A percentile compares a stretch with the other conserved stretches of the same genome.
These are phyloP conservation scores for Amniataba percoides DNA, from an alignment of 2,797 vertebrate genomes.

Conservation along the genomic window DNA sequence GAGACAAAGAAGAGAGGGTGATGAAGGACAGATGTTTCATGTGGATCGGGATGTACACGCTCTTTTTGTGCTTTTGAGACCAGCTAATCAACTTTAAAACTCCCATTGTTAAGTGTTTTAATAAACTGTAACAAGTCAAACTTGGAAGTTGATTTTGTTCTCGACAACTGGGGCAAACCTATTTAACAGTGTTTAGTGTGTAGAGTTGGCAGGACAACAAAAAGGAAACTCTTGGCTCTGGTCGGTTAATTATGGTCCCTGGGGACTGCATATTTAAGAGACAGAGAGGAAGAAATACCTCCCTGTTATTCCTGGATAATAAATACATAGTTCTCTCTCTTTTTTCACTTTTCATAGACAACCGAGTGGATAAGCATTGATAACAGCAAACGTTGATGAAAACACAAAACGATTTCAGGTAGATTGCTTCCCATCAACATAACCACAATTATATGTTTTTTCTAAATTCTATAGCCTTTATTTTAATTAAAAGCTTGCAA, in stretches of 20 bases:
- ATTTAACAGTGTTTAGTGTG: constrained; percentile 30
- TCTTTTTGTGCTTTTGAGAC: background rate
- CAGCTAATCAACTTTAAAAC: background rate
- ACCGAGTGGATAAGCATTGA: no score
- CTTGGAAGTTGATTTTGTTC: background rate
- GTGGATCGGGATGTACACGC: background rate
- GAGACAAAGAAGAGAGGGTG: background rate
- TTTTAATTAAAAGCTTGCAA: background rate
- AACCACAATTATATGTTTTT: no score
- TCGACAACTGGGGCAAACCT: background rate
- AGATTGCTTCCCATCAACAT: background rate
- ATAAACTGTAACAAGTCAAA: background rate
- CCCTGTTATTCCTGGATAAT: background rate
- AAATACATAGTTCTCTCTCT: background rate
- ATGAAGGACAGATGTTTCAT: background rate
- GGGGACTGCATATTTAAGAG: background rate
- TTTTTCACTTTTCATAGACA: no score
- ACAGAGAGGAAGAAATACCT: background rate
- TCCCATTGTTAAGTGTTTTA: background rate
- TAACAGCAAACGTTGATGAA: no score
- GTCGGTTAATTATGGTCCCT: background rate
- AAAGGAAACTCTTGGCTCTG: constrained; percentile 2
- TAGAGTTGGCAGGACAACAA: constrained; percentile 3
- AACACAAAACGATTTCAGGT: background rate
- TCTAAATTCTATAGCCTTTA: background rate